Evolutionary conservation across 64 coral and sea anemone genomes (phyloP), one percentile per base, ranked within the genome.

Genomic region (Cladopsammia gracilis): DNA sequence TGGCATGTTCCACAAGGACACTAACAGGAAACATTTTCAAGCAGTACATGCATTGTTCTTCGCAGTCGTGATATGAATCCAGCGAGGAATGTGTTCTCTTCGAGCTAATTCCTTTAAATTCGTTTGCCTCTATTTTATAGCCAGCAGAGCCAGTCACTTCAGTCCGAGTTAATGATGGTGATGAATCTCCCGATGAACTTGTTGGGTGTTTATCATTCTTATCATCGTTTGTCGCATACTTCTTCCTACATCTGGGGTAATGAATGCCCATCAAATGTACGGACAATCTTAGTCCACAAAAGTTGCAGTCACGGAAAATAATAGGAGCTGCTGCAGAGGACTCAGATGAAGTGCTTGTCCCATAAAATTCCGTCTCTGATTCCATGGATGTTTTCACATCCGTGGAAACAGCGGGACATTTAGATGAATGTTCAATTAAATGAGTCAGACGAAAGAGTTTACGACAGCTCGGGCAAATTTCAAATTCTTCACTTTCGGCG

Each of bases 11-110:
- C 25, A 91, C 89, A 56, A 91, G 89, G 10, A 72, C 26, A 43
- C 52, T 72, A 0, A 91, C 70, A 45, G 89, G 22, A 66, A 91
- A 91, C 89, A 91, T 91, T 24, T 83, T 73, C 9, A 91, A 71
- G 66, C 89, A 91, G 62, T 72, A 73, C 16, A 69, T 72, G 25
- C 89, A 91, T 15, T 91, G 89, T 49, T 91, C 89, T 15, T 83
- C 51, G 22, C 89, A 91, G 9, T 91, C 77, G 34, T 58, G 50
- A 25, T 91, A 91, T 4, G 89, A 91, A 43, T 71, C 71, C 22
- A 83, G 52, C 5, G 78, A 91, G 2, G 89, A 82, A 23, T 58
- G 43, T 71, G 78, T 83, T 34, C 78, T 58, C 12, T 70, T 56
- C 34, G 81, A 26, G 23, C 10, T 13, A 57, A 45, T 14, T 48